phyloP scores from a whole-genome alignment of 2,797 vertebrate species.

The Erethizon dorsatum region DNA sequence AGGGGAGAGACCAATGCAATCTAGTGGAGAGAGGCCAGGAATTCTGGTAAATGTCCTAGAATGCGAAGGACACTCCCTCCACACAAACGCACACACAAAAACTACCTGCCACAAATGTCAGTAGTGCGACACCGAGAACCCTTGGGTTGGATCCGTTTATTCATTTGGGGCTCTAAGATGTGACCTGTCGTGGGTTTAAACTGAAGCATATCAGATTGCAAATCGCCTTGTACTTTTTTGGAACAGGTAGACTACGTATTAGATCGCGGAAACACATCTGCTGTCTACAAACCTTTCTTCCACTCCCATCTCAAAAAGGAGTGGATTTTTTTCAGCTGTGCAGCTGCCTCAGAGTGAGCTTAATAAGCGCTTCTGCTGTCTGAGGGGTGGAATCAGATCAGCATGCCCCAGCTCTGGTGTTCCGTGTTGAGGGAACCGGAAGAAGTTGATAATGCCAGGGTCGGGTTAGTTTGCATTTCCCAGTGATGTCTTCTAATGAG shows the following conservation, averaged over 20 bases:
- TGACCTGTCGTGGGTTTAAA: slow-evolving; percentile 26
- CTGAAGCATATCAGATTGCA: neutral
- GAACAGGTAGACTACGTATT: neutral
- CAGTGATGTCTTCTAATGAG: slow-evolving; percentile 77
- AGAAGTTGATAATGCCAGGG: neutral
- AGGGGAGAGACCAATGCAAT: neutral
- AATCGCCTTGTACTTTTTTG: neutral
- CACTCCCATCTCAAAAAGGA: neutral
- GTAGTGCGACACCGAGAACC: neutral
- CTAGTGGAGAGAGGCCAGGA: neutral
- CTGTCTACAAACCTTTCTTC: neutral
- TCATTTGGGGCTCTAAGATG: neutral
- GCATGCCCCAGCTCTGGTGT: slow-evolving; percentile 36
- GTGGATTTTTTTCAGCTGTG: slow-evolving; percentile 35
- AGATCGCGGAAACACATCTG: neutral
- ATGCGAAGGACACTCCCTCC: neutral
- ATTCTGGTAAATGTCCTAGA: neutral
- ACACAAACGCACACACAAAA: neutral
- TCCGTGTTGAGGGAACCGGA: slow-evolving; percentile 62
- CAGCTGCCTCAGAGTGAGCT: slow-evolving; percentile 61
- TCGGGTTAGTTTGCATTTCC: slow-evolving; percentile 72
- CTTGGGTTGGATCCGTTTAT: neutral
- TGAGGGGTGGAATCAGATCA: slow-evolving; percentile 57
- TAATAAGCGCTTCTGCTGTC: slow-evolving; percentile 55
- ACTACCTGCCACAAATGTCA: neutral